Conservation (phyloP, 2,797 vertebrate genomes). For the Cyprinella venusta region DNA sequence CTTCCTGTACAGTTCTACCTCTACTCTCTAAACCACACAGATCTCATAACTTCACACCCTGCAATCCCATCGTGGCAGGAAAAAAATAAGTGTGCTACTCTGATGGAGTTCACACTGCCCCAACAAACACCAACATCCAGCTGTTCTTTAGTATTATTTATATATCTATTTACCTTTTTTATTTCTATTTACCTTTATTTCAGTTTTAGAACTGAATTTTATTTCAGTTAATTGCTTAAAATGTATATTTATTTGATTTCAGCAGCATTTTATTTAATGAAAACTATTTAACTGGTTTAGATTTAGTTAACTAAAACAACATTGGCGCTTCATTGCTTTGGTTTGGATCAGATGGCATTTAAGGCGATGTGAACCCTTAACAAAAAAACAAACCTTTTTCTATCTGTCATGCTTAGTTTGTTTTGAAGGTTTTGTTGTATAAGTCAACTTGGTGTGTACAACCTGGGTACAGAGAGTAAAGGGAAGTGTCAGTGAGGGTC, state of each 20-base stretch:
- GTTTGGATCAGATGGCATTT: not conserved
- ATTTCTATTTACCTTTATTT: too few species aligned
- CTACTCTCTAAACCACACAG: conserved; percentile 13
- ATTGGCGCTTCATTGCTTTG: not conserved
- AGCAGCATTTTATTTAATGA: too few species aligned
- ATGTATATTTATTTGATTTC: too few species aligned
- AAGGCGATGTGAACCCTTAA: not conserved
- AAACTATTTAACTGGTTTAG: not conserved
- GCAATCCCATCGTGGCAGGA: not conserved
- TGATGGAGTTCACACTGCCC: not conserved
- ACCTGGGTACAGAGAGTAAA: not conserved
- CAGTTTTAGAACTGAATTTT: too few species aligned
- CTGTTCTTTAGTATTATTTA: not conserved
- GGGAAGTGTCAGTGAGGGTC: not conserved
- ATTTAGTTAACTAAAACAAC: not conserved
- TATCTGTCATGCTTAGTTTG: not conserved
- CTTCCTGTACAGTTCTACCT: conserved; percentile 13
- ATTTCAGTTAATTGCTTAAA: too few species aligned
- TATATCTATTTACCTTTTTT: too few species aligned
- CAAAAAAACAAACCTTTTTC: not conserved
- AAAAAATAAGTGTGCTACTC: not conserved
- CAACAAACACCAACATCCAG: conserved; percentile 11
- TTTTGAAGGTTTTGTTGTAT: conserved; percentile 7
- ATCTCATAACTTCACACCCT: not conserved
- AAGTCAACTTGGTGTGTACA: conserved; percentile 4